phyloP scores from a whole-genome alignment of 35 echinoderm and acorn worm species.

The Acanthaster planci region DNA sequence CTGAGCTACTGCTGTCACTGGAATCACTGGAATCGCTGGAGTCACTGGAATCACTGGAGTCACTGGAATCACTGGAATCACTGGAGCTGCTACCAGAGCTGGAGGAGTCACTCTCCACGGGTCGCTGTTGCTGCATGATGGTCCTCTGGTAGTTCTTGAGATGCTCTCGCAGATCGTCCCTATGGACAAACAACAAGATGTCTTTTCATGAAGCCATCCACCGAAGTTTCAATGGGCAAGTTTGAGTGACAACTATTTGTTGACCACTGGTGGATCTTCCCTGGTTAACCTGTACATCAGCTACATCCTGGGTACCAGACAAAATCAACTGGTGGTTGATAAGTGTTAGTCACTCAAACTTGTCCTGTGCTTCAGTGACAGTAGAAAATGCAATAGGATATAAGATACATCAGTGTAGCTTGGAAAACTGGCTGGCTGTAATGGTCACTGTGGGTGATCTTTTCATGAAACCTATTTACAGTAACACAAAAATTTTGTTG shows the following conservation, averaged over 20 bases:
- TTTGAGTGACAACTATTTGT: background rate
- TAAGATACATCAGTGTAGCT: no score
- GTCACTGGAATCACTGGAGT: background rate
- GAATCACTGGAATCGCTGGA: slow-evolving; percentile 26
- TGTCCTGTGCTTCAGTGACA: no score
- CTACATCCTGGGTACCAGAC: no score
- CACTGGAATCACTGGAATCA: background rate
- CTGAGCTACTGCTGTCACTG: slow-evolving; percentile 44
- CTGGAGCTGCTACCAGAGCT: slow-evolving; percentile 5
- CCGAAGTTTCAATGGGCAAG: background rate
- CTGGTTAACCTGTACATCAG: background rate
- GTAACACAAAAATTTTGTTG: no score
- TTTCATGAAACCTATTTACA: no score
- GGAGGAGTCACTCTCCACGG: slow-evolving; percentile 41
- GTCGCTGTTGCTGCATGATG: slow-evolving; percentile 93
- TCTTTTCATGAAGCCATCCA: background rate
- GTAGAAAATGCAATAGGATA: no score
- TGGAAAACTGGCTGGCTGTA: no score
- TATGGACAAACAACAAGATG: slow-evolving; percentile 13
- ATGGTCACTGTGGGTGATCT: no score
- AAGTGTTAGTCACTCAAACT: no score
- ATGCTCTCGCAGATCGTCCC: slow-evolving; percentile 90
- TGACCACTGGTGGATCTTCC: background rate
- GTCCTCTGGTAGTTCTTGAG: slow-evolving; percentile 80
- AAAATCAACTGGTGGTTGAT: background rate